These are phyloP conservation scores for Chloroceryle inda DNA, from an alignment of 2,797 vertebrate genomes.

Conservation along the genomic window DNA sequence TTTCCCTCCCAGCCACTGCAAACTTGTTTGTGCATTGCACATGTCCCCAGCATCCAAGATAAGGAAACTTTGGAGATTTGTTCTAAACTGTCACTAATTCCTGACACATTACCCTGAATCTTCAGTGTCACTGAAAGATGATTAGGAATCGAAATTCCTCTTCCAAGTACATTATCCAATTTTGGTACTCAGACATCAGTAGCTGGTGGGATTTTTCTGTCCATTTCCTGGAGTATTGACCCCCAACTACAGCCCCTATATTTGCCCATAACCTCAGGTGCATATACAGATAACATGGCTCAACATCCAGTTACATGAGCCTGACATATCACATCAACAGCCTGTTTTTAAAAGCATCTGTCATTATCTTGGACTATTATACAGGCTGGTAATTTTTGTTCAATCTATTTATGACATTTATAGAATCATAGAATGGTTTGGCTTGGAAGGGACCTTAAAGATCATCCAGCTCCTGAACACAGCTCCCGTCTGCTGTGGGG, in stretches of 20 bases:
- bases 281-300: neutral
- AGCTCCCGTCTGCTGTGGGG: no score
- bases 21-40: neutral
- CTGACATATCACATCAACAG: neutral
- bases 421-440: neutral
- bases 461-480: neutral
- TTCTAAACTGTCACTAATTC: neutral
- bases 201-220: neutral
- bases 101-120: neutral
- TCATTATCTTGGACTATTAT: neutral
- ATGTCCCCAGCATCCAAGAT: neutral
- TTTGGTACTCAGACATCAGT: neutral
- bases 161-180: neutral
- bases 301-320: neutral
- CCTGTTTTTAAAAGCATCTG: neutral
- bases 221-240: accelerated
- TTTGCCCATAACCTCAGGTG: neutral
- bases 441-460: neutral
- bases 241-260: neutral
- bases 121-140: neutral
- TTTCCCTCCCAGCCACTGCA: neutral
- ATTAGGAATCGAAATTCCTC: neutral
- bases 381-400: neutral
- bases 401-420: neutral
- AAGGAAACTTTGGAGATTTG: neutral